These are phyloP conservation scores for Atherinomorus stipes DNA, from an alignment of 2,113 vertebrate species.

Conservation along the genomic window DNA sequence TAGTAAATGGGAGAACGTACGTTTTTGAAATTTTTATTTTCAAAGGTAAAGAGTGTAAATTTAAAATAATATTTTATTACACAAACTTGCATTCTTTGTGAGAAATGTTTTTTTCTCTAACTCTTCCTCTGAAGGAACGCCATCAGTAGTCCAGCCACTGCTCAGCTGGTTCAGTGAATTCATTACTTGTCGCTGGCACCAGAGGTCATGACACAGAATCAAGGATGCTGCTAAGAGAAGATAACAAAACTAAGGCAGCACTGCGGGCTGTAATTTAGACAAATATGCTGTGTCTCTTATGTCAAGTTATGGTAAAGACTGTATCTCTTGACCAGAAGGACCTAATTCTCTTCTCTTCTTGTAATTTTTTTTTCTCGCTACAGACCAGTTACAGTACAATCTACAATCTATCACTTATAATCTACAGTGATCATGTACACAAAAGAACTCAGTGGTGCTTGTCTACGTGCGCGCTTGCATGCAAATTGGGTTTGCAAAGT, in stretches of 20 bases:
- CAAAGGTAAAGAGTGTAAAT: neutral
- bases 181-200: constrained; percentile 52
- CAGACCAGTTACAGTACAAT: constrained; percentile 1
- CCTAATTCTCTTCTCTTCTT: constrained; percentile 26
- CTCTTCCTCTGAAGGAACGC: constrained; percentile 13
- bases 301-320: constrained; percentile 37
- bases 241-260: constrained; percentile 50
- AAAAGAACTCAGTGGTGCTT: constrained; percentile 43
- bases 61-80: neutral
- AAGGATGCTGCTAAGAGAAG: constrained; percentile 43
- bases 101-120: neutral
- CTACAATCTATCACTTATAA: constrained; percentile 23
- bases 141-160: constrained; percentile 58
- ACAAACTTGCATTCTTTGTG: constrained; percentile 4
- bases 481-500: constrained; percentile 40
- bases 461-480: constrained; percentile 30
- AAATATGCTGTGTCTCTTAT: constrained; percentile 52
- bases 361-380: constrained; percentile 3
- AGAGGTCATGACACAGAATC: constrained; percentile 67
- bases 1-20: neutral
- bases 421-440: constrained; percentile 24
- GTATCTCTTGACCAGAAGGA: constrained; percentile 38
- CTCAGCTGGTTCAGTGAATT: constrained; percentile 48
- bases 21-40: no score
- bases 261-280: constrained; percentile 59